Percentiles rank a stretch among this genome's conserved stretches.
Conservation (phyloP, 2,888 invertebrate genomes). For the Diloba caeruleocephala region DNA sequence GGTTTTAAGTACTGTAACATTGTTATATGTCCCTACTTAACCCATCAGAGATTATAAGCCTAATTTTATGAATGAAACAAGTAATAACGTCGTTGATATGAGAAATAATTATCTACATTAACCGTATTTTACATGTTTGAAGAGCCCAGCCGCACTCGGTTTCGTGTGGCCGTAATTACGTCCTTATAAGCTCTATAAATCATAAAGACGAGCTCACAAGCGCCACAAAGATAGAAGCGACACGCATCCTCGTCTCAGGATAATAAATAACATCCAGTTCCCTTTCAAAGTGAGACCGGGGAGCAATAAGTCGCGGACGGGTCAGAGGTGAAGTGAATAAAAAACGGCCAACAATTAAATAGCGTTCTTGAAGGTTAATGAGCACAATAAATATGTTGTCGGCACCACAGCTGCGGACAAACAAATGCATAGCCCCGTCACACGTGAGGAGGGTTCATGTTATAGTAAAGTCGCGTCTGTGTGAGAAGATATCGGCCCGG, state of each 20-base stretch:
- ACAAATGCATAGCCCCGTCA: slow-evolving; percentile 84
- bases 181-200: slow-evolving; percentile 84
- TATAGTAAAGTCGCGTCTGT: slow-evolving; percentile 56
- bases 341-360: slow-evolving; percentile 89
- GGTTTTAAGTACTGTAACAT: too few relatives aligned
- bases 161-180: slow-evolving; percentile 80
- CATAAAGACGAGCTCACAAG: slow-evolving; percentile 82
- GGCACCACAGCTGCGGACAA: slow-evolving; percentile 88
- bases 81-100: slow-evolving; percentile 5
- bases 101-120: slow-evolving; percentile 26
- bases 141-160: slow-evolving; percentile 42
- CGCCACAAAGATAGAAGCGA: slow-evolving; percentile 86
- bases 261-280: slow-evolving; percentile 88
- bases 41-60: background rate
- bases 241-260: slow-evolving; percentile 82
- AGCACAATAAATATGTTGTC: slow-evolving; percentile 89
- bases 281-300: slow-evolving; percentile 87
- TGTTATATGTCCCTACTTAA: too few relatives aligned
- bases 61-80: slow-evolving; percentile 17
- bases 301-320: slow-evolving; percentile 87
- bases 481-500: slow-evolving; percentile 59
- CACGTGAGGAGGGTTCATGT: slow-evolving; percentile 80
- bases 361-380: slow-evolving; percentile 89
- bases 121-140: slow-evolving; percentile 32
- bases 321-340: slow-evolving; percentile 89